phyloP scores from a whole-genome alignment of 1,140 invertebrate species.

The Bombus waltoni region DNA sequence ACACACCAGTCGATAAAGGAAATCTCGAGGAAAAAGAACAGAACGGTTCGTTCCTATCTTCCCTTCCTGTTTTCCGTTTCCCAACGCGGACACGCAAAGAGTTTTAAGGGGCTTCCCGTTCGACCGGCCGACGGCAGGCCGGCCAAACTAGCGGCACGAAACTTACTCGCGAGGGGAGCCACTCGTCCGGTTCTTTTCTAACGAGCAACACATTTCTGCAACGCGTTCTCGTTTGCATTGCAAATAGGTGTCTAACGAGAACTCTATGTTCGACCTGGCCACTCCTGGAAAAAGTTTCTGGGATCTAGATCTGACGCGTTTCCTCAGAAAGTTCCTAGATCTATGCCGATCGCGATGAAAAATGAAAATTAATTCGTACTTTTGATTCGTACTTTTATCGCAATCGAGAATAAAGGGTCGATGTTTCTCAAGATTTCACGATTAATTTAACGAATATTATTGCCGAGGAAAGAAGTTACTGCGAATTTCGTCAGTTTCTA shows the following conservation, averaged over 20 bases:
- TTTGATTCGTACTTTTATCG: too few species aligned
- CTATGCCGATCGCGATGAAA: background rate
- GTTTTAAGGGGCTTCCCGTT: slow-evolving; percentile 74
- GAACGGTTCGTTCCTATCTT: slow-evolving; percentile 24
- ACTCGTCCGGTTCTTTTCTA: slow-evolving; percentile 29
- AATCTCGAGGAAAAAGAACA: slow-evolving; percentile 12
- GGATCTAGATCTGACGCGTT: background rate
- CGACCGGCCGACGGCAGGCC: slow-evolving; percentile 15
- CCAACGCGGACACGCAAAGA: slow-evolving; percentile 69
- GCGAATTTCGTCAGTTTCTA: too few species aligned
- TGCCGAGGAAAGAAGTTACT: too few species aligned
- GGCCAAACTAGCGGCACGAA: slow-evolving; percentile 46
- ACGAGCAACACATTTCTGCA: slow-evolving; percentile 41
- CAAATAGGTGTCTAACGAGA: slow-evolving; percentile 37
- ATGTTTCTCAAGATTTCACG: too few species aligned
- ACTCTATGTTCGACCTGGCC: background rate
- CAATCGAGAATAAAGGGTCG: too few species aligned
- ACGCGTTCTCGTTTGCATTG: slow-evolving; percentile 48
- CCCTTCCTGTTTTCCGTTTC: slow-evolving; percentile 41
- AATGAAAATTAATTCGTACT: too few species aligned
- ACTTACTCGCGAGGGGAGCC: background rate
- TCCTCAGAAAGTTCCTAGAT: background rate
- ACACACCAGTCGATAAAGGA: slow-evolving; percentile 40
- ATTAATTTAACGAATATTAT: too few species aligned
- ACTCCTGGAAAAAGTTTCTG: background rate